phyloP scores from a whole-genome alignment of 30 jellyfish, hydroid and myxozoan species.

The Cassiopea andromeda region DNA sequence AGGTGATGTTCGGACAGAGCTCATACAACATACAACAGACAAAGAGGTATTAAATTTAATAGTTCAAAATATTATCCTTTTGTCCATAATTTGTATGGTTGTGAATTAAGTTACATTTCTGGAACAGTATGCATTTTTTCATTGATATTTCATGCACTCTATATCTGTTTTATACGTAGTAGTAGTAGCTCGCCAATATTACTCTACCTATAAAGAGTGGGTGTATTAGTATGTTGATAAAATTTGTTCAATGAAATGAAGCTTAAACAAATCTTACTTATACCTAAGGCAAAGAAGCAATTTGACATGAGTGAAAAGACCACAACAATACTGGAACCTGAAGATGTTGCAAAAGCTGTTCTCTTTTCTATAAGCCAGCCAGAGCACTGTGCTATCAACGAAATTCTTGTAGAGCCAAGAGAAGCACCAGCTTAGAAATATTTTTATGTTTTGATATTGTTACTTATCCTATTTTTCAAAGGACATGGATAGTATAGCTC shows the following conservation, averaged over 20 bases:
- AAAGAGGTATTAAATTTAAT: constrained; percentile 50
- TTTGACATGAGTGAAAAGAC: constrained; percentile 74
- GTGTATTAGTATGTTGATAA: too few relatives aligned
- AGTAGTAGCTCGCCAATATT: too few relatives aligned
- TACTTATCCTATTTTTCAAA: too few relatives aligned
- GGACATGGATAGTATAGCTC: too few relatives aligned
- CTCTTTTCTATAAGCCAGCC: constrained; percentile 86
- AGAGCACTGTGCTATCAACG: constrained; percentile 77
- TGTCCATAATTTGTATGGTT: not conserved
- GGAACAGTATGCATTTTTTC: not conserved
- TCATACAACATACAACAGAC: constrained; percentile 71
- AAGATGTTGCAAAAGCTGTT: constrained; percentile 88
- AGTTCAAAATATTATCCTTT: not conserved
- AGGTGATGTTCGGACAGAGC: constrained; percentile 86
- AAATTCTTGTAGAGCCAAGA: constrained; percentile 87
- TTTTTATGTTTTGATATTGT: not conserved
- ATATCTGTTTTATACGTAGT: not conserved
- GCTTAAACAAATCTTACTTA: not conserved
- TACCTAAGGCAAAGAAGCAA: constrained; percentile 65
- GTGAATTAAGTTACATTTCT: not conserved
- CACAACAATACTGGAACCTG: constrained; percentile 70
- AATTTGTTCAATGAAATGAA: too few relatives aligned
- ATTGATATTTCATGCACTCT: not conserved
- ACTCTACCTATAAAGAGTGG: too few relatives aligned
- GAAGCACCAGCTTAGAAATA: constrained; percentile 72